Evolutionary conservation across 2,113 vertebrate species (phyloP), one percentile per base, ranked within the genome.

Genomic region (Thalassoma bifasciatum): DNA sequence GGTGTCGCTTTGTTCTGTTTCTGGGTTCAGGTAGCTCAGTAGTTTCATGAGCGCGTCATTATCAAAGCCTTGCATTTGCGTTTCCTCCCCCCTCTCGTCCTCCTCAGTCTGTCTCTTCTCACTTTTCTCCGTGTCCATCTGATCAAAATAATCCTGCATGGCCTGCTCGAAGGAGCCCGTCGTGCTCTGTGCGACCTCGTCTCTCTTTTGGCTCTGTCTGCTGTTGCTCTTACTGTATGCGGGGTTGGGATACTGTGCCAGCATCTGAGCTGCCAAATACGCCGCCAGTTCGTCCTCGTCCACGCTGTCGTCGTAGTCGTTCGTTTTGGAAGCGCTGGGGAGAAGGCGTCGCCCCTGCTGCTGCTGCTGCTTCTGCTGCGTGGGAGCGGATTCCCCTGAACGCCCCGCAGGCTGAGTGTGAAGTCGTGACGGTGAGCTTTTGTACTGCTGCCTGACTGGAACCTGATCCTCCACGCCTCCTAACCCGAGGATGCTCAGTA

Each of bases 11-110:
- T 95, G 95, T 66, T 93, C 92, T 65, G 93, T 94, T 86, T 97
- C 96, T 73, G 96, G 96, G 74, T 95, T 96, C 81, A 99, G 90
- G 37, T 94, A 96, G 81, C 94, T 95, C 70, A 98, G 86, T 77
- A 98, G 16, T 69, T 89, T 95, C 88, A 96, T 96, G 85, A 96
- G 88, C 11, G 94, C 93, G 76, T 96, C 95, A 77, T 97, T 96
- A 69, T 96, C 96, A 63, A 93, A 81, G 72, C 91, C 92, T 54
- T 94, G 94, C 7, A 84, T 85, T 70, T 94, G 94, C 1, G 88
- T 79, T 0, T 72, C 86, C 6, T 88, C 92, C 0, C 91, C 94
- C 0, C 26, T 85, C 22, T 93, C 93, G 0, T 72, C 86, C 0
- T 82, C n/a, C 62, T 87, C 51, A 0, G 93, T 86, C 37, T 94